Base-by-base conservation (phyloP, 2,888 invertebrate species). In the Coelinius sp. region DNA sequence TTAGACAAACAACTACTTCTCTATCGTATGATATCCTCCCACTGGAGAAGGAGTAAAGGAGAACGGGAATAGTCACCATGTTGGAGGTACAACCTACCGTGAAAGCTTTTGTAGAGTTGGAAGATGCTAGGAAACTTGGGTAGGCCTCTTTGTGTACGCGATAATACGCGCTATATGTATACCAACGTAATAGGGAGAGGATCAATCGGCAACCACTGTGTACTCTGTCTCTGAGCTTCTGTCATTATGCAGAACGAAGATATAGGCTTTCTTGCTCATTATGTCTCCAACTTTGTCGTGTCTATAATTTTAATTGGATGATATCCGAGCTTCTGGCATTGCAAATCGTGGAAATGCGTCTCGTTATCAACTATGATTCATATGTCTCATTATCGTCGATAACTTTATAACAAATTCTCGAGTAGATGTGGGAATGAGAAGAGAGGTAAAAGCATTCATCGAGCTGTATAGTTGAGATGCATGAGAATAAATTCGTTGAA, bases 81-180 rank as follows among this genome's bases (percentile, higher is more conserved):
- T 63, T 63, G 41, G n/a, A 41, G 22, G 41, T 35, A 63, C n/a
- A 63, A 63, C 7, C 63, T 38, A 7, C 41, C 41, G 41, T 41
- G 63, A 41, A 63, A 41, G 63, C 38, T 63, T 41, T 63, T 14
- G 24, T 24, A 38, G 38, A 38, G 63, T 41, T 41, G 41, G 17
- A 38, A 63, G 41, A 41, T n/a, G 41, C 12, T 49, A 63, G 63
- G 41, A 41, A 63, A 63, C 41, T 63, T 59, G 8, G 22, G n/a
- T 41, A 41, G 41, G 59, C 20, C 49, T 71, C 67, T 71, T 71
- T 71, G 71, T 71, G 49, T 44, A 56, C 56, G 66, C 66, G 56
- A 49, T 59, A 31, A 35, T 59, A 59, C 59, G 35, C 59, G 24
- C 41, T 62, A 8, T 62, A 10, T 22, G 22, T 35, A 24, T 52